Conservation (phyloP, 2,113 vertebrate species). For the Campylorhamphus procurvoides region DNA sequence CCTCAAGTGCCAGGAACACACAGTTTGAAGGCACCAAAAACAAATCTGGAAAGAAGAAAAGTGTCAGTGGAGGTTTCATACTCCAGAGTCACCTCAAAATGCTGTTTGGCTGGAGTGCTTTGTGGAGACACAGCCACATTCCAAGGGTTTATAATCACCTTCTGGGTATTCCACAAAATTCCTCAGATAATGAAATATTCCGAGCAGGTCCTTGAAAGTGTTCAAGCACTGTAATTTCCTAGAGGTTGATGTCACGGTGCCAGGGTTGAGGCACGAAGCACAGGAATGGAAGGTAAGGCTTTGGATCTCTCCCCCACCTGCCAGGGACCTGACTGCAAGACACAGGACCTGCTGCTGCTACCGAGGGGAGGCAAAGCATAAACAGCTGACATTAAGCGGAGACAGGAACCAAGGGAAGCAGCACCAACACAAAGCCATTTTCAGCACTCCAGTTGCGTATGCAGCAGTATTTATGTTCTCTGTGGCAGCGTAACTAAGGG, state of each 20-base stretch:
- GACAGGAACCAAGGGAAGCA: neutral
- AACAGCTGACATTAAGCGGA: neutral
- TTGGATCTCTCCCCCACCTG: neutral
- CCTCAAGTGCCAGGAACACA: neutral
- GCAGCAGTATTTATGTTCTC: conserved; percentile 16
- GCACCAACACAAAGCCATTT: conserved; percentile 26
- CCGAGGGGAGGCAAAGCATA: neutral
- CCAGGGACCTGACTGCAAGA: neutral
- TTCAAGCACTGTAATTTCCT: neutral
- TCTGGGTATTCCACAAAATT: conserved; percentile 28
- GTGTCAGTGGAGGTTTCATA: neutral
- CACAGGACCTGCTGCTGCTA: neutral
- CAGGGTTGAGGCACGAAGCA: neutral
- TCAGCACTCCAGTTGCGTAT: neutral
- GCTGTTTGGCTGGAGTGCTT: neutral
- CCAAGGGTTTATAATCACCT: conserved; percentile 26
- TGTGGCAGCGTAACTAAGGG: conserved; percentile 43
- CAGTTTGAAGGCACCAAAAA: neutral
- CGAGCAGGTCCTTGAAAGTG: neutral
- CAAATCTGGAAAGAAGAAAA: neutral
- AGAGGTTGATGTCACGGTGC: neutral
- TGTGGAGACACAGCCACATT: neutral
- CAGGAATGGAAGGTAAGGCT: neutral
- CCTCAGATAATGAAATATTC: conserved; percentile 55
- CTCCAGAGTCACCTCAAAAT: neutral